phyloP scores from a whole-genome alignment of 2,888 invertebrate species.

The Trichopoda pennipes region DNA sequence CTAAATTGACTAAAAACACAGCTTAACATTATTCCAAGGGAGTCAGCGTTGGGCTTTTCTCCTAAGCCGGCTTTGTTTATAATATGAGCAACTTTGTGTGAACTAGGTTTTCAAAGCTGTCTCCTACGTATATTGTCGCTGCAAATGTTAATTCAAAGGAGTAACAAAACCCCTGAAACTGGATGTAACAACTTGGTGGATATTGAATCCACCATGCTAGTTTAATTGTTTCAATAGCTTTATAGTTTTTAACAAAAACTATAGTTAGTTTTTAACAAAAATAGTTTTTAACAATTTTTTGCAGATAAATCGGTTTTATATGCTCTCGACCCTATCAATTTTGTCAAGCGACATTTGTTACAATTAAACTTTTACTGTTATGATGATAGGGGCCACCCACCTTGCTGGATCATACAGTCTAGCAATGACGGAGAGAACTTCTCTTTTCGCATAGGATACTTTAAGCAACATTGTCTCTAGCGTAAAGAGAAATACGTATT shows the following conservation, averaged over 20 bases:
- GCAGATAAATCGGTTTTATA: background rate
- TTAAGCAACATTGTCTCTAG: background rate
- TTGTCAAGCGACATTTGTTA: slow-evolving; percentile 35
- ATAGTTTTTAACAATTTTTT: slow-evolving; percentile 14
- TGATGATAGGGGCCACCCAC: slow-evolving; percentile 8
- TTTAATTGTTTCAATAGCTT: slow-evolving; percentile 18
- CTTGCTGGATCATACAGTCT: slow-evolving; percentile 32
- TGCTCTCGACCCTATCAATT: slow-evolving; percentile 14
- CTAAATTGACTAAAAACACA: background rate
- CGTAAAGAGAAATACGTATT: background rate
- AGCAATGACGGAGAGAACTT: background rate
- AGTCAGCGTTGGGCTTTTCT: background rate
- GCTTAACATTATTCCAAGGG: background rate
- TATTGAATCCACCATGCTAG: slow-evolving; percentile 10
- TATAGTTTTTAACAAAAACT: background rate
- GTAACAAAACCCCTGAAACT: background rate
- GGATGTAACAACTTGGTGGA: background rate
- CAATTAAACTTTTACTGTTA: slow-evolving; percentile 18
- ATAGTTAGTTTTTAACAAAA: background rate
- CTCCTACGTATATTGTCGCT: background rate
- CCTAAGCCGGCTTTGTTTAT: background rate
- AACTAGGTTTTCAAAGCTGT: background rate
- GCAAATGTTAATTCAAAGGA: background rate
- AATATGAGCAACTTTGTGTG: background rate
- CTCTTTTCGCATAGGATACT: background rate